A percentile compares a stretch with the other conserved stretches of the same genome.
phyloP scores from a whole-genome alignment of 2,113 vertebrate species.

The Baryphthengus martii region DNA sequence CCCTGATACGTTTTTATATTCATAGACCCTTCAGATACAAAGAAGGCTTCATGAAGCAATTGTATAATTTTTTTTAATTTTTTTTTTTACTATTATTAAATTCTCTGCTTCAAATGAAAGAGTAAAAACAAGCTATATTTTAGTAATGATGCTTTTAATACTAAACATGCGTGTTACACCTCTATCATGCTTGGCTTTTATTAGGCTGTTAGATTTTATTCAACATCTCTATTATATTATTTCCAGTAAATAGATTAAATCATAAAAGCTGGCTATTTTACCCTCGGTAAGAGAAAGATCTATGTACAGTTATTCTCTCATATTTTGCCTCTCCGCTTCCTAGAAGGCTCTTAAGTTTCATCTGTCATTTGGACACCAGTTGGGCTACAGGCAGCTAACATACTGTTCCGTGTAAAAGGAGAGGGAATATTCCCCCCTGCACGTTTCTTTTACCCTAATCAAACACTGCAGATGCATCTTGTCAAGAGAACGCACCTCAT shows the following conservation, averaged over 20 bases:
- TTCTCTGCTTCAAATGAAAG: not conserved
- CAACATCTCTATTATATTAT: not conserved
- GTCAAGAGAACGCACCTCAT: slow-evolving; percentile 58
- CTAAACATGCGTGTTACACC: not conserved
- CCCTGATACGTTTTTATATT: slow-evolving; percentile 22
- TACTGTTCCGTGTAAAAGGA: not conserved
- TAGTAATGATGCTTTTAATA: not conserved
- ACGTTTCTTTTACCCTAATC: slow-evolving; percentile 18
- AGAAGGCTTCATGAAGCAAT: not conserved
- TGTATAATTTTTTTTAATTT: not conserved
- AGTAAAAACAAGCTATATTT: not conserved
- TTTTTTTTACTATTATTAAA: not conserved
- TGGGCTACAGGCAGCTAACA: not conserved
- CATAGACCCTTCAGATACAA: slow-evolving; percentile 23
- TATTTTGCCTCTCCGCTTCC: slow-evolving; percentile 11
- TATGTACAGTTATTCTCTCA: not conserved
- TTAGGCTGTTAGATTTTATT: slow-evolving; percentile 13
- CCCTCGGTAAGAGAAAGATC: not conserved
- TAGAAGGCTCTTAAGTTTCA: not conserved
- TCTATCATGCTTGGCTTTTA: not conserved
- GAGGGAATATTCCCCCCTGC: not conserved
- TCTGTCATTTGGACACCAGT: slow-evolving; percentile 14
- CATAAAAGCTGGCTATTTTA: not conserved
- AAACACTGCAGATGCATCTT: slow-evolving; percentile 59
- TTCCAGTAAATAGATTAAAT: slow-evolving; percentile 16